Base-by-base conservation (phyloP, 1,140 invertebrate genomes). In the Bombus terrestris region DNA sequence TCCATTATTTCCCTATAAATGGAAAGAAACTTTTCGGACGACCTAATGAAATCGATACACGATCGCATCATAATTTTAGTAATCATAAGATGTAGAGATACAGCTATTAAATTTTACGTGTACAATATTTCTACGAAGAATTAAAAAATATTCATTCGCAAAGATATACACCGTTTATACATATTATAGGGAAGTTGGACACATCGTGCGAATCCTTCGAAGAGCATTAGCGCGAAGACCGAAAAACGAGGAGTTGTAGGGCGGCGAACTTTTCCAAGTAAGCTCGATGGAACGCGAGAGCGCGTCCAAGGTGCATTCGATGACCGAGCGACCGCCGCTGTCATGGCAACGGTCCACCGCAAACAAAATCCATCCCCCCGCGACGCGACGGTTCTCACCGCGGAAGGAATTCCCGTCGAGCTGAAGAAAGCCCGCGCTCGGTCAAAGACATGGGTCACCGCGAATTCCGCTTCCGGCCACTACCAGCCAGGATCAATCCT, bases 271-370 rank as follows among this genome's bases (percentile, higher is more conserved):
- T 73, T 84, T 84, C 68, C 68, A 10, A 37, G 75, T 69, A 66
- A 79, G 59, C 37, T 79, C 77, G 77, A 8, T 68, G 77, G 62
- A 68, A 53, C 22, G 79, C 43, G 62, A 59, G 64, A 53, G 47
- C 47, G 47, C 59, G 73, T 62, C 82, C 86, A 77, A 87, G 84
- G 83, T 84, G 86, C 83, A 89, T 85, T 89, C 86, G 86, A 89
- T 89, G 86, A 71, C 69, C 72, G 80, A 74, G 80, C 80, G 59
- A 47, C 32, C 73, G 35, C 25, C 35, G 85, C 83, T 88, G 75
- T 85, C 87, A 89, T 90, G 88, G 89, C 87, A 82, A 89, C 86
- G 68, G 84, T 87, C 82, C 79, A 86, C 86, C 87, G 84, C 86
- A 87, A 90, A 90, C 89, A 90, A 86, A 85, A 90, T 86, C 81